These are phyloP conservation scores for Turnix velox DNA, from an alignment of 2,113 vertebrate genomes.

Conservation along the genomic window DNA sequence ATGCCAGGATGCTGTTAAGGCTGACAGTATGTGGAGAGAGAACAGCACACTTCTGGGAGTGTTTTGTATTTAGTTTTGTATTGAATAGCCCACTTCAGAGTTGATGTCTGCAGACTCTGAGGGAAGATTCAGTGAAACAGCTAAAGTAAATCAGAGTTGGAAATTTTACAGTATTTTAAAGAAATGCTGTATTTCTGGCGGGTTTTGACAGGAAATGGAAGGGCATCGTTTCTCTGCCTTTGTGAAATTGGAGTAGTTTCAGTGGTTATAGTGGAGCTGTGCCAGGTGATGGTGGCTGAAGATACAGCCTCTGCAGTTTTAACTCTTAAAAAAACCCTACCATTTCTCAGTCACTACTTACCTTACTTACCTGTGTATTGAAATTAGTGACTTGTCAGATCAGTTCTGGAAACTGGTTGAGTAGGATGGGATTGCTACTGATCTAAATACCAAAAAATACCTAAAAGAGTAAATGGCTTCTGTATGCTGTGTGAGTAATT, in stretches of 20 bases:
- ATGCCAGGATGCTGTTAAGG: neutral
- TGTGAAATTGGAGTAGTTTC: neutral
- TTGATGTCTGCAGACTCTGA: neutral
- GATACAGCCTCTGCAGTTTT: neutral
- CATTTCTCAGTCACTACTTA: neutral
- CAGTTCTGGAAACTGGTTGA: neutral
- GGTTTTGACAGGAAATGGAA: neutral
- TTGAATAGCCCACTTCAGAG: neutral
- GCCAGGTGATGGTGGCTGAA: neutral
- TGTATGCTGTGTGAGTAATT: neutral
- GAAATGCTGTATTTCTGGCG: neutral
- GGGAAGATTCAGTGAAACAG: neutral
- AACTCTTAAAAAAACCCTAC: neutral
- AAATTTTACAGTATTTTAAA: neutral
- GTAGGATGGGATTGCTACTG: neutral
- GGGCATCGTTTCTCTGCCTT: neutral
- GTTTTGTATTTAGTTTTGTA: neutral
- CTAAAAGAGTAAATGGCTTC: rapidly evolving
- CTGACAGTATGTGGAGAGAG: neutral
- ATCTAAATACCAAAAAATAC: neutral
- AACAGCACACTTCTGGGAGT: neutral
- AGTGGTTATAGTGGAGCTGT: neutral
- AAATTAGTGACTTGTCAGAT: neutral
- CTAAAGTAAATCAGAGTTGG: neutral
- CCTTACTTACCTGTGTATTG: neutral